A percentile compares a stretch with the other conserved stretches of the same genome.
Conservation (phyloP, 1,140 invertebrate genomes). For the Gryllus bimaculatus region DNA sequence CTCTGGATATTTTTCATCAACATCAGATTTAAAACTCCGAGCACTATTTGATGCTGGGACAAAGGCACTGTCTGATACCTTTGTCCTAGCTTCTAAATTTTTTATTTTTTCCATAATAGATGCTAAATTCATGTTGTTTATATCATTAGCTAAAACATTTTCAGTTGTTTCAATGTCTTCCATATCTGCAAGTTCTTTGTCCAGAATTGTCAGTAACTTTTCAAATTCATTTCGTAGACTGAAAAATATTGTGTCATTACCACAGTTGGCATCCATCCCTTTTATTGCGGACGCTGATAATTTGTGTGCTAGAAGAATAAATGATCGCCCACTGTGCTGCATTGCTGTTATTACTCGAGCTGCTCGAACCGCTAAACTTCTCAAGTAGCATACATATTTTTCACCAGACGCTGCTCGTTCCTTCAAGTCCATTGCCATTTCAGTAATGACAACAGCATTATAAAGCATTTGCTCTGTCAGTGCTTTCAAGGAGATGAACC, state of each 20-base stretch:
- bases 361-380: slow-evolving; percentile 27
- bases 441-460: slow-evolving; percentile 32
- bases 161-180: slow-evolving; percentile 26
- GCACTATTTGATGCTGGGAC: slow-evolving; percentile 24
- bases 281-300: slow-evolving; percentile 22
- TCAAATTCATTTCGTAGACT: slow-evolving; percentile 29
- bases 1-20: slow-evolving; percentile 37
- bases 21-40: slow-evolving; percentile 30
- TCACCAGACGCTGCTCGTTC: slow-evolving; percentile 29
- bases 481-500: slow-evolving; percentile 8
- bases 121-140: slow-evolving; percentile 7
- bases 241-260: slow-evolving; percentile 14
- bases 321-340: slow-evolving; percentile 27
- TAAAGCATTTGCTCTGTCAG: slow-evolving; percentile 29
- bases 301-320: slow-evolving; percentile 29
- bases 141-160: slow-evolving; percentile 2
- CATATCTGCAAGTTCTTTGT: slow-evolving; percentile 26
- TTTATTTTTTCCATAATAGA: slow-evolving; percentile 29
- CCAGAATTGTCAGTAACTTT: slow-evolving; percentile 28
- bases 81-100: slow-evolving; percentile 30
- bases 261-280: slow-evolving; percentile 12
- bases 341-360: slow-evolving; percentile 27
- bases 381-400: slow-evolving; percentile 32
- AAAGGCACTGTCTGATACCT: slow-evolving; percentile 20
- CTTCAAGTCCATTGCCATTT: slow-evolving; percentile 33